Evolutionary conservation across 1,140 invertebrate genomes (phyloP), one percentile per base, ranked within the genome.

Genomic region (Drosophila setifemur): DNA sequence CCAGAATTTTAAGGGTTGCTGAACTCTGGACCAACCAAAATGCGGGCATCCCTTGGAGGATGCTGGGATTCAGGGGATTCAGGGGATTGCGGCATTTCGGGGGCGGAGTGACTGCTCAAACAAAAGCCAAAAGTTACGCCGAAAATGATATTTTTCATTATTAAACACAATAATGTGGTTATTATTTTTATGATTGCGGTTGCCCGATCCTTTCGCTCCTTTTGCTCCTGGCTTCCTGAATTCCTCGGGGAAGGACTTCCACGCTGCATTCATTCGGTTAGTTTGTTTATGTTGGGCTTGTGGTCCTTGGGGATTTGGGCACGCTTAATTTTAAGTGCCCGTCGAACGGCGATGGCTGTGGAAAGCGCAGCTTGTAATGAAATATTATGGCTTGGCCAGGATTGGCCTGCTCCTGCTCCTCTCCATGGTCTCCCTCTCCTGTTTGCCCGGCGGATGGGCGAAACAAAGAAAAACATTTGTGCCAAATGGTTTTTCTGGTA

Each of bases 121-220:
- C 78, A 88, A 75, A 88, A 83, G 78, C 74, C 78, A 88, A 88
- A 85, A 83, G 77, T 79, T 73, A 81, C 71, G 67, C 79, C 73
- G 86, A 77, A 88, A 89, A 88, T 85, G 79, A 87, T 88, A 85
- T 89, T 89, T 88, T 86, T 88, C 86, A 89, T 88, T 88, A 88
- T 88, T 88, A 88, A 88, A 88, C 85, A 70, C 85, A 88, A 88
- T 88, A 88, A 88, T 88, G 85, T 88, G 85, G 85, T 88, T 88
- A 88, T 88, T 88, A 88, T 88, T 88, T 88, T 88, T 83, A 76
- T 79, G 76, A 86, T 86, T 86, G 81, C 81, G 81, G 81, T 63
- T 61, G 49, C 72, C 64, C 63, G 54, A 42, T 54, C 48, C 68
- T 42, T 45, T 29, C 23, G 25, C 16, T 43, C 29, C 43, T 37